Evolutionary conservation across 2,113 vertebrate genomes (phyloP), one percentile per base, ranked within the genome.

Genomic region (Mohoua ochrocephala): DNA sequence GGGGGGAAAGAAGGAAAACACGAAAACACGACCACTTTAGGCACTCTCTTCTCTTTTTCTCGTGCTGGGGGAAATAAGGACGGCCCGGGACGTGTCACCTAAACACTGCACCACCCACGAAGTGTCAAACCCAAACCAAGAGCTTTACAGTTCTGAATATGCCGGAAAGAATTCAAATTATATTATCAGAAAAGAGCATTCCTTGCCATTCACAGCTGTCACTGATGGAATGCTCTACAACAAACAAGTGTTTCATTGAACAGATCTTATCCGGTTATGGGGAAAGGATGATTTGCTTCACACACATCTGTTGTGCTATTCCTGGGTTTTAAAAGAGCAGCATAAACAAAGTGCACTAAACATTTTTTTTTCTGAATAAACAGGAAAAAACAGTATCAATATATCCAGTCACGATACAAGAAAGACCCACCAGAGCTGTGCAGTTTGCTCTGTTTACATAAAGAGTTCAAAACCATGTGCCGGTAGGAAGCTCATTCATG

Each of bases 21-120:
- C 0, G 4, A 28, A n/a, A 77, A 68, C 54, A 28, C 2, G 0
- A 39, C 2, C 5, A 14, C 35, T 47, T 42, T 1, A 13, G 53
- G 53, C 9, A 19, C 10, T 21, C 50, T 57, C 17, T 30, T 64
- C 23, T 26, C 17, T 61, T 41, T 74, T 19, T 45, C n/a, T 63
- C 41, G 11, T 8, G 27, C 19, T 2, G 1, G 10, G 21, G 11
- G 10, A 63, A 30, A n/a, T 3, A 37, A 75, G 19, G 44, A 35
- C 13, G n/a, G 23, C 18, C 35, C 5, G 5, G 70, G 27, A 68
- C n/a, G 56, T 7, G 8, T 27, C 56, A 76, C 31, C 56, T 24
- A 15, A 75, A 56, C 45, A 24, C n/a, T 20, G 49, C 3, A 39
- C 44, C 6, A 7, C 37, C 52, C 81, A 41, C 10, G 4, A n/a